These are phyloP conservation scores for Centropus unirufus DNA, from an alignment of 2,113 vertebrate species.

Conservation along the genomic window DNA sequence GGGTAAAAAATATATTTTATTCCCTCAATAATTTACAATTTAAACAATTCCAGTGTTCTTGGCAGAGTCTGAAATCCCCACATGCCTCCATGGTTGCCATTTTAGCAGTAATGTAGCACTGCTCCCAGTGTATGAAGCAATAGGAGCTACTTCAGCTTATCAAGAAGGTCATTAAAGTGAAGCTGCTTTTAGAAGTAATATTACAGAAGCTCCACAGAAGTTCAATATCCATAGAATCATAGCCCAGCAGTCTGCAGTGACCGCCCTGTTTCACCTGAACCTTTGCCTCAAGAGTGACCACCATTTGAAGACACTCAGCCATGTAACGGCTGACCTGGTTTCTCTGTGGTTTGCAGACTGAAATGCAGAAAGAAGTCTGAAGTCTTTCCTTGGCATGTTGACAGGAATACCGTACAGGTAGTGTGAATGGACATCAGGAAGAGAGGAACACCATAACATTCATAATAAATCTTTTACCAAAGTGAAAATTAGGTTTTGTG, in stretches of 20 bases:
- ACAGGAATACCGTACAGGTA: background rate
- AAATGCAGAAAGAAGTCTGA: background rate
- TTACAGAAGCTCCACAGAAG: background rate
- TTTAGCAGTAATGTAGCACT: background rate
- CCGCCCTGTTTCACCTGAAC: background rate
- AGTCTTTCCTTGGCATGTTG: background rate
- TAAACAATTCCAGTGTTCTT: background rate
- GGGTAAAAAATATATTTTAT: background rate
- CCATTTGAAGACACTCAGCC: background rate
- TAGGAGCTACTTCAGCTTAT: background rate
- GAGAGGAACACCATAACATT: background rate
- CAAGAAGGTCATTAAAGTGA: background rate
- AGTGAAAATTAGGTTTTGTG: background rate
- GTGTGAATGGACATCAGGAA: background rate
- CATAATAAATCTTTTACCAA: background rate
- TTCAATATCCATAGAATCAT: background rate
- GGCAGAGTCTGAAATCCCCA: background rate
- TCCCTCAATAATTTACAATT: background rate
- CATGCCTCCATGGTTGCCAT: background rate
- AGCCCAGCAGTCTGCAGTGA: background rate
- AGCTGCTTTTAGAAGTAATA: background rate
- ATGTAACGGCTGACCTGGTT: background rate
- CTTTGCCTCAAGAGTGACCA: accelerated
- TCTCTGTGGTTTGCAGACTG: background rate
- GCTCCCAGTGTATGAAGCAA: background rate